Evolutionary conservation across 2,797 vertebrate genomes (phyloP).

Genomic region (Lepilemur septentrionalis): DNA sequence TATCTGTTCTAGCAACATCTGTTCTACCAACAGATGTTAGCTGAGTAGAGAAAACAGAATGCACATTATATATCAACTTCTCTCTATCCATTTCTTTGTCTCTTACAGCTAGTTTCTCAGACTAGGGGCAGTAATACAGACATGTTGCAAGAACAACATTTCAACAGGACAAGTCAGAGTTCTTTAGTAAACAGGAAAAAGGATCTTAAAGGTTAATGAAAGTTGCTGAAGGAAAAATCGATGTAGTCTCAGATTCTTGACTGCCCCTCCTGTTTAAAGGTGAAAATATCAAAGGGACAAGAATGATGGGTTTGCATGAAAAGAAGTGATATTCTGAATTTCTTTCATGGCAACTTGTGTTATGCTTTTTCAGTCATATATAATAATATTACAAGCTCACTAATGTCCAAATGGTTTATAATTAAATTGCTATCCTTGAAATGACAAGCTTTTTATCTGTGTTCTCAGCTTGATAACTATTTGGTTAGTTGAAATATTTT

Average conservation of each 20-base stretch:
- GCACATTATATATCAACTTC: background rate
- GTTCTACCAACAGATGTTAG: background rate
- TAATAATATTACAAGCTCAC: background rate
- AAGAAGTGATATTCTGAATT: background rate
- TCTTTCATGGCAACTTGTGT: background rate
- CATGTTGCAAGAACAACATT: background rate
- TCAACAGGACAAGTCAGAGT: background rate
- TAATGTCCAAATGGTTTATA: background rate
- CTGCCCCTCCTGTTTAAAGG: background rate
- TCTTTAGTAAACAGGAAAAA: background rate
- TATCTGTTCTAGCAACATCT: background rate
- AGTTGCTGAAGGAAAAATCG: background rate
- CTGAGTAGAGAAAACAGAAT: background rate
- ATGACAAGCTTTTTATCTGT: background rate
- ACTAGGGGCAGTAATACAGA: background rate
- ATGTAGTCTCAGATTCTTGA: background rate
- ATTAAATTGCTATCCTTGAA: constrained; percentile 34
- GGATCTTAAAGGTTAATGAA: background rate
- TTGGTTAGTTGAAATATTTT: constrained; percentile 17
- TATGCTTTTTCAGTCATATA: background rate
- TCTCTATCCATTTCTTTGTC: background rate
- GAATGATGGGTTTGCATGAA: background rate
- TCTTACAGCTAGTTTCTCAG: background rate
- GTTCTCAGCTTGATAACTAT: background rate
- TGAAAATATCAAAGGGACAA: background rate